Conservation (phyloP, 2,797 vertebrate genomes). For the Helarctos malayanus region DNA sequence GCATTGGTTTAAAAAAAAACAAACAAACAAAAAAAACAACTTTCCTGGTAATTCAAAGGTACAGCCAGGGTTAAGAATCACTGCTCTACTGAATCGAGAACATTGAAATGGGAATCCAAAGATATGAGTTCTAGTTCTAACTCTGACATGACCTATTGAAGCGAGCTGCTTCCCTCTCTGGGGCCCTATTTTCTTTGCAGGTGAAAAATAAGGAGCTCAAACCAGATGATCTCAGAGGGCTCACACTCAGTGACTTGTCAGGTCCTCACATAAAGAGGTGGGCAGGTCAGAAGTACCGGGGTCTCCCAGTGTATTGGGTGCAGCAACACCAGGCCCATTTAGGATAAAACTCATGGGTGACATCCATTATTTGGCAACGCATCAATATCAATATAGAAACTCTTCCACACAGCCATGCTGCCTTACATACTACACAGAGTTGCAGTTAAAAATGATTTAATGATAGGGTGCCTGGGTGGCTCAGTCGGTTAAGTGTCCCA, state of each 20-base stretch:
- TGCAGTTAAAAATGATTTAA: slow-evolving; percentile 55
- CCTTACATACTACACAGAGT: background rate
- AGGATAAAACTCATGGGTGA: background rate
- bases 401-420: background rate
- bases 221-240: background rate
- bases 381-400: background rate
- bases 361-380: background rate
- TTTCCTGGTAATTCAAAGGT: slow-evolving; percentile 25
- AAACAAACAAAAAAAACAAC: background rate
- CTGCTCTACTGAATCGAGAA: background rate
- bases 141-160: background rate
- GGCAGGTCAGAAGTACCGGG: background rate
- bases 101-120: background rate
- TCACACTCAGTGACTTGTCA: background rate
- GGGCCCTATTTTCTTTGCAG: slow-evolving; percentile 9
- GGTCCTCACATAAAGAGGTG: background rate
- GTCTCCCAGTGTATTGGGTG: background rate
- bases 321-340: background rate
- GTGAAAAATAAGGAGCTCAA: slow-evolving; percentile 49
- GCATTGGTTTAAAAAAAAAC: background rate
- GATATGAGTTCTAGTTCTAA: background rate
- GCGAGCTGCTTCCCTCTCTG: background rate
- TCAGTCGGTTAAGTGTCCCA: background rate
- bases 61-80: background rate
- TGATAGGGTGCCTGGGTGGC: background rate